Evolutionary conservation across 2,888 invertebrate genomes (phyloP), one percentile per base, ranked within the genome.

Genomic region (Leucophenga maculata): DNA sequence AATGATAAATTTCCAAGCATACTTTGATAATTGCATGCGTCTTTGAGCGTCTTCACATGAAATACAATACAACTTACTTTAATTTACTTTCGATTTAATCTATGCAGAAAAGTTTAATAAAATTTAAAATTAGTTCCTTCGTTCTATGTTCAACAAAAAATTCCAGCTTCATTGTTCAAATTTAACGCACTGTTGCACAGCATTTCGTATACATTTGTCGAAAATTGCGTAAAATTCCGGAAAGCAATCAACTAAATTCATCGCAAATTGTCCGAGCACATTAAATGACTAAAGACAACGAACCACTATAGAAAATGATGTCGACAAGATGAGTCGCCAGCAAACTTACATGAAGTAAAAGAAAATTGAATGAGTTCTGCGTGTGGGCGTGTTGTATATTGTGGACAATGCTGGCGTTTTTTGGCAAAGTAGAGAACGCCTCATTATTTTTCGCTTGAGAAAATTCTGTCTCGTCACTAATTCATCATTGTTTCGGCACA

Each of bases 401-500:
- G 2, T 50, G 50, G 6, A 50, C 26, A 26, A 26, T 26, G 26
- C n/a, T n/a, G n/a, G n/a, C 4, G 26, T 26, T 4, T 26, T 26
- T 16, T 1, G 50, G 18, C 13, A 8, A 4, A n/a, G 18, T 6
- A 66, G 20, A 32, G 50, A 79, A 77, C 72, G 81, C 72, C 77
- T 81, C 84, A 84, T 84, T 82, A 83, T 83, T 83, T 83, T 79
- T 73, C 83, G 83, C 81, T 83, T 75, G 84, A 82, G 78, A 78
- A 83, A 80, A 75, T 84, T 83, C 79, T 84, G 82, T 78, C 83
- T 82, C 80, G 84, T 83, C 84, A 83, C 85, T 84, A 83, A 83
- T 83, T 84, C 85, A 80, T 84, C 83, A 82, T 83, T 83, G 85
- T 83, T 85, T 80, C 83, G 80, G 78, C 83, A 80, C 83, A 84